A percentile compares a stretch with the other conserved stretches of the same genome.
Conservation (phyloP, 2,888 invertebrate species). For the Eucera pruinosa region DNA sequence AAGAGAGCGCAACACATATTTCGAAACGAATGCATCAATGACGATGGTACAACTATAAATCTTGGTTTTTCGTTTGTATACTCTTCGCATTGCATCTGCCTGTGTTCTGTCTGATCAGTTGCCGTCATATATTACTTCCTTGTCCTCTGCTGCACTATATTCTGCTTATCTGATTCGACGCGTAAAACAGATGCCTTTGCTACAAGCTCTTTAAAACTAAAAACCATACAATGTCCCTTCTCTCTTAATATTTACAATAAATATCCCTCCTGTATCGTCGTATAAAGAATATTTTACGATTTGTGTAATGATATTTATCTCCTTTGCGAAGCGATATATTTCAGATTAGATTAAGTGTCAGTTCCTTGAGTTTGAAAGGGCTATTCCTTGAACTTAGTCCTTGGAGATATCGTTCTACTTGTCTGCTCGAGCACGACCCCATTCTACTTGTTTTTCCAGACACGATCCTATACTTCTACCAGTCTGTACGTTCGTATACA, state of each 20-base stretch:
- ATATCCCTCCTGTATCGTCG: background rate
- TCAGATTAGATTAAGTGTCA: background rate
- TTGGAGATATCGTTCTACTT: slow-evolving; percentile 5
- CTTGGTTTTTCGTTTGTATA: background rate
- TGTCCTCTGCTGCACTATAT: slow-evolving; percentile 7
- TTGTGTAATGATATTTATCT: no score
- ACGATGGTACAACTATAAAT: background rate
- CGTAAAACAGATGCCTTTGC: background rate
- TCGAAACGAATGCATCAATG: background rate
- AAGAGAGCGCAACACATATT: background rate
- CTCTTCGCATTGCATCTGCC: background rate
- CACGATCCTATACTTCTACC: slow-evolving; percentile 24
- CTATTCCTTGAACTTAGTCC: background rate
- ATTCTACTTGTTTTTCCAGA: slow-evolving; percentile 19
- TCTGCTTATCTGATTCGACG: slow-evolving; percentile 13
- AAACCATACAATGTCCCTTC: background rate
- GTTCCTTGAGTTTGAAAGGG: background rate
- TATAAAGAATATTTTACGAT: background rate
- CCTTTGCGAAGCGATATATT: background rate
- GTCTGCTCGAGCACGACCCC: background rate
- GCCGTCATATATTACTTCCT: slow-evolving; percentile 17
- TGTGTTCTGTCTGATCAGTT: slow-evolving; percentile 17
- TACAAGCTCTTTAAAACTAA: background rate
- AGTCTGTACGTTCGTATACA: slow-evolving; percentile 8
- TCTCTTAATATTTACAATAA: background rate